phyloP scores from a whole-genome alignment of 2,113 vertebrate genomes.

The Hypocryptadius cinnamomeus region DNA sequence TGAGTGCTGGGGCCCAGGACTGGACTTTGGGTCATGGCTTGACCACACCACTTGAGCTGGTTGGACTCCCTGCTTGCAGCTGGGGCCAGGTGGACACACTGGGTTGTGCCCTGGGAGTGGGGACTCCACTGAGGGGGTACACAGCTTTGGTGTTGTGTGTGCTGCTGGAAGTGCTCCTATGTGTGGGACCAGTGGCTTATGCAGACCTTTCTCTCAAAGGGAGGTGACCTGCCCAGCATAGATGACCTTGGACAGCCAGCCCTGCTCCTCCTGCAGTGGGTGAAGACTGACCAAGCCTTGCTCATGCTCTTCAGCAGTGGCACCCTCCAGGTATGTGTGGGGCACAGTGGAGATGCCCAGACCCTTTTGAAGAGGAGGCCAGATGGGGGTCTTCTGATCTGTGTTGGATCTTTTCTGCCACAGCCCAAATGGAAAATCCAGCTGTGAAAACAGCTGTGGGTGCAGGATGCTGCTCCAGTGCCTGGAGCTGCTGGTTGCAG shows the following conservation, averaged over 20 bases:
- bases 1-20: conserved; percentile 14
- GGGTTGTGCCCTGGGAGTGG: neutral
- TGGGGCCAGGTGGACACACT: neutral
- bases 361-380: neutral
- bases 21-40: neutral
- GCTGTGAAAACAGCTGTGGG: neutral
- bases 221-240: conserved; percentile 84
- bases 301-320: conserved; percentile 95
- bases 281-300: conserved; percentile 94
- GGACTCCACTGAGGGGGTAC: neutral
- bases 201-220: conserved; percentile 62
- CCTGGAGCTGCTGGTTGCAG: neutral
- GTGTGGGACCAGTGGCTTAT: neutral
- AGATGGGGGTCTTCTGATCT: neutral
- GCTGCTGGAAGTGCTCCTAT: neutral
- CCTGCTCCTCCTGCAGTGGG: conserved; percentile 91
- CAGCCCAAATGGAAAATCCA: neutral
- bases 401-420: neutral
- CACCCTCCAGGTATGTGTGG: conserved; percentile 83
- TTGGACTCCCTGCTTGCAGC: neutral
- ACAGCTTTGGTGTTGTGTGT: neutral
- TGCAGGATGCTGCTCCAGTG: neutral
- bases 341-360: neutral
- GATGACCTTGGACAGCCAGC: conserved; percentile 68
- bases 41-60: neutral